Base-by-base conservation (phyloP, 2,888 invertebrate species). In the Drosophila quinaria region DNA sequence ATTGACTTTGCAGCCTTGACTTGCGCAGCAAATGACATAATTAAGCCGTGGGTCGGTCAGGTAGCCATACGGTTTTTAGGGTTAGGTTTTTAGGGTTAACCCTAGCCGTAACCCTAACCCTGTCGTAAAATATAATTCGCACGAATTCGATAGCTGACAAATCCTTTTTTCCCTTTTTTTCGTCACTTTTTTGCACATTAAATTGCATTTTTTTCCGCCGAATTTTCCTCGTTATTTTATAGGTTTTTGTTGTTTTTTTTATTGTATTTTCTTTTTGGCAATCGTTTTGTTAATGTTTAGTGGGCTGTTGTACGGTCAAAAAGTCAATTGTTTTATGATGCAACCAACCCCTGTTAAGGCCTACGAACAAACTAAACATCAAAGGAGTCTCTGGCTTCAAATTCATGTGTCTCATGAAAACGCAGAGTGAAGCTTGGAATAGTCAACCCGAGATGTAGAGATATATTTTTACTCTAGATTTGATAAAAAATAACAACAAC, bases 1-100 rank as follows among this genome's bases (percentile, higher is more conserved):
- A 87, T 83, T 83, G 88, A 83, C 90, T 83, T 83, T 81, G 70
- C 69, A 81, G 83, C 83, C 89, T 84, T 84, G 83, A 90, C 90
- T 90, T 90, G 64, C 69, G 89, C 76, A 86, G 75, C 80, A 84
- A 84, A 84, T 84, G 83, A 86, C 90, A 84, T 84, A 84, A 90
- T 90, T 88, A 84, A 71, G 69, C 68, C 70, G 64, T 15, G 46
- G 62, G 64, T 66, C 85, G 60, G 64, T 66, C 85, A 83, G 83
- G 83, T 83, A 83, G 71, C 50, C 44, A 35, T 6, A 33, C 22
- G 10, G 41, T 15, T 11, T 51, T 56, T 52, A 58, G 65, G 65
- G 76, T 77, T 70, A 60, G 29, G 69, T 49, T 47, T 72, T 70
- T 86, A 68, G 56, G 60, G 55, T 80, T 70, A 68, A 35, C 47